phyloP scores from a whole-genome alignment of 2,797 vertebrate species.

The Huso huso region DNA sequence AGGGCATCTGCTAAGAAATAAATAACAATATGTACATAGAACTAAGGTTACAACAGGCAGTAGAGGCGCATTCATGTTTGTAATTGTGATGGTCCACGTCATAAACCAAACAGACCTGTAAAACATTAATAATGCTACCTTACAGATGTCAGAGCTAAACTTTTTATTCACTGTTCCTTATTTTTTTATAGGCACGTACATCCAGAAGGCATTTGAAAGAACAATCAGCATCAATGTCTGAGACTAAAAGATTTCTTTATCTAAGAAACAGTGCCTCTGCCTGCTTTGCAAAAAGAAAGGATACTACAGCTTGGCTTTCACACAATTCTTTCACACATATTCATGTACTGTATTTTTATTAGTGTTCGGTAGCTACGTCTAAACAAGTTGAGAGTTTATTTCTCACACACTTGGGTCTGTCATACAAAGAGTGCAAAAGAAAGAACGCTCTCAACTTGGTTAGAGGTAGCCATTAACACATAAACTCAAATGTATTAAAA shows the following conservation, averaged over 20 bases:
- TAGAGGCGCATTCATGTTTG: conserved; percentile 13
- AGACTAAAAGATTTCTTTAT: conserved; percentile 2
- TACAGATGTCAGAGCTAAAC: conserved; percentile 15
- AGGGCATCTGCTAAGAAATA: too few relatives aligned
- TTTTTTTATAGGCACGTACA: conserved; percentile 20
- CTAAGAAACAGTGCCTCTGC: conserved; percentile 3
- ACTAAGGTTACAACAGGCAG: conserved; percentile 20
- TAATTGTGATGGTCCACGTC: not conserved
- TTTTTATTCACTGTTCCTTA: conserved; percentile 4
- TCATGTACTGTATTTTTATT: conserved; percentile 32
- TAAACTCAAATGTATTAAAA: too few relatives aligned
- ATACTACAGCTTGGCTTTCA: conserved; percentile 14
- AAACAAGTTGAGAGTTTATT: conserved; percentile 7
- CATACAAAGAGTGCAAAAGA: not conserved
- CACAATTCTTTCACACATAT: conserved; percentile 30
- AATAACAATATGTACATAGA: conserved; percentile 17
- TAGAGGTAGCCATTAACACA: not conserved
- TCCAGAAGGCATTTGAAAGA: conserved; percentile 4
- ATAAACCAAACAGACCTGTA: not conserved
- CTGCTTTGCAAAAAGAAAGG: conserved; percentile 4
- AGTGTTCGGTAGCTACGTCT: too few relatives aligned
- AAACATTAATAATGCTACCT: not conserved
- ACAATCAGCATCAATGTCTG: not conserved
- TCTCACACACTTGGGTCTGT: not conserved
- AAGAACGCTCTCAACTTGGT: too few relatives aligned